These are phyloP conservation scores for Oscheius sp. DNA, from an alignment of 1,140 invertebrate species.

Conservation along the genomic window DNA sequence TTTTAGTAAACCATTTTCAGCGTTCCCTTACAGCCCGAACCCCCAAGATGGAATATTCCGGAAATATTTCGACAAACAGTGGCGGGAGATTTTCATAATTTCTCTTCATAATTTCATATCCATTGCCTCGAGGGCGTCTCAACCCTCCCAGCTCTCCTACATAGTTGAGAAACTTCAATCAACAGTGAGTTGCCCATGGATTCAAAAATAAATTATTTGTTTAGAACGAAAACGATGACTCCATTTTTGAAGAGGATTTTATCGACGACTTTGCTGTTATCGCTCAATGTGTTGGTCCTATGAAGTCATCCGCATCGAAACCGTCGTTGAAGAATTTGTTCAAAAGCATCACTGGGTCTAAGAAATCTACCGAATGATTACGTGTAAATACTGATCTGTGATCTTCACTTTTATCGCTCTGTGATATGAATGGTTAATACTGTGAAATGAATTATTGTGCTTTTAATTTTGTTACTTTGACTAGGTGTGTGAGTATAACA, in stretches of 20 bases:
- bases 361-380: neutral
- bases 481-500: too few relatives aligned
- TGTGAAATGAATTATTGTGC: too few relatives aligned
- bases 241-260: conserved; percentile 68
- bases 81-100: conserved; percentile 89
- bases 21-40: conserved; percentile 83
- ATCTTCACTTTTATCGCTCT: too few relatives aligned
- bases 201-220: neutral
- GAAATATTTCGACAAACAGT: conserved; percentile 83
- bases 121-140: conserved; percentile 66
- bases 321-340: conserved; percentile 30
- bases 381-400: too few relatives aligned
- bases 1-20: conserved; percentile 64
- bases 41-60: conserved; percentile 85
- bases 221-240: conserved; percentile 43
- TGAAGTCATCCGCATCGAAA: conserved; percentile 32
- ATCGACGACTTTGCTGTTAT: conserved; percentile 90
- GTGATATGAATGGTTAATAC: too few relatives aligned
- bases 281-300: conserved; percentile 66
- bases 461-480: too few relatives aligned
- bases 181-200: too few relatives aligned
- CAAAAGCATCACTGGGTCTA: conserved; percentile 14
- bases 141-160: neutral
- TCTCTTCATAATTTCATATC: conserved; percentile 90
- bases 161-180: neutral